phyloP scores from a whole-genome alignment of 2,888 invertebrate species.

The Cataglyphis cursor region DNA sequence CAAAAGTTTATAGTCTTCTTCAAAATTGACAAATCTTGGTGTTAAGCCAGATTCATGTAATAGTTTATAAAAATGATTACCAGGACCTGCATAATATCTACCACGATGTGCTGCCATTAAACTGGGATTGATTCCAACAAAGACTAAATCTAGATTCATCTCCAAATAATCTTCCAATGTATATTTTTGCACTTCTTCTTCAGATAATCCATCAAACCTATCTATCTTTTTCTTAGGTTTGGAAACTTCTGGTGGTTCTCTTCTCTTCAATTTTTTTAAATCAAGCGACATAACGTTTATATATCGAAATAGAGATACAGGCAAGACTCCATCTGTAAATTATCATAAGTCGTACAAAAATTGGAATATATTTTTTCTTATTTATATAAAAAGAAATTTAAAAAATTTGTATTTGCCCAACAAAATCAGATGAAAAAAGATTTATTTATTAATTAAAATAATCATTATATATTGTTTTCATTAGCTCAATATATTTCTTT shows the following conservation, averaged over 20 bases:
- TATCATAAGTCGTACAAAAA: background rate
- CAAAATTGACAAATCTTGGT: slow-evolving; percentile 78
- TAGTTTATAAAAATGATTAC: slow-evolving; percentile 86
- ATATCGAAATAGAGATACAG: background rate
- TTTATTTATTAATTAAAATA: background rate
- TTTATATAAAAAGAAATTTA: no score
- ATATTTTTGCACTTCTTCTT: slow-evolving; percentile 81
- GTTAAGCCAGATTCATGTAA: slow-evolving; percentile 81
- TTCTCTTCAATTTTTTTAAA: slow-evolving; percentile 79
- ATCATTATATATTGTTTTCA: background rate
- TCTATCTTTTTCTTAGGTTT: slow-evolving; percentile 73
- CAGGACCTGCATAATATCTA: slow-evolving; percentile 85
- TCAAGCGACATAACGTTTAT: slow-evolving; percentile 76
- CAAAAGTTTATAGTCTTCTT: slow-evolving; percentile 81
- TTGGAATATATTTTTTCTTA: slow-evolving; percentile 5
- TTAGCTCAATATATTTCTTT: no score
- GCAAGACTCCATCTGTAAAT: slow-evolving; percentile 30
- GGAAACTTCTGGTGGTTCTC: slow-evolving; percentile 43
- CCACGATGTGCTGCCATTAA: slow-evolving; percentile 84
- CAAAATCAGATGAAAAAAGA: background rate
- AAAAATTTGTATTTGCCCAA: background rate
- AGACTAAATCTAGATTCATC: slow-evolving; percentile 81
- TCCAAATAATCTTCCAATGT: slow-evolving; percentile 82
- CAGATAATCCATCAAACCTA: slow-evolving; percentile 83
- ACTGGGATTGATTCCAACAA: slow-evolving; percentile 85